These are phyloP conservation scores for Trachops cirrhosus DNA, from an alignment of 2,797 vertebrate genomes.

Conservation along the genomic window DNA sequence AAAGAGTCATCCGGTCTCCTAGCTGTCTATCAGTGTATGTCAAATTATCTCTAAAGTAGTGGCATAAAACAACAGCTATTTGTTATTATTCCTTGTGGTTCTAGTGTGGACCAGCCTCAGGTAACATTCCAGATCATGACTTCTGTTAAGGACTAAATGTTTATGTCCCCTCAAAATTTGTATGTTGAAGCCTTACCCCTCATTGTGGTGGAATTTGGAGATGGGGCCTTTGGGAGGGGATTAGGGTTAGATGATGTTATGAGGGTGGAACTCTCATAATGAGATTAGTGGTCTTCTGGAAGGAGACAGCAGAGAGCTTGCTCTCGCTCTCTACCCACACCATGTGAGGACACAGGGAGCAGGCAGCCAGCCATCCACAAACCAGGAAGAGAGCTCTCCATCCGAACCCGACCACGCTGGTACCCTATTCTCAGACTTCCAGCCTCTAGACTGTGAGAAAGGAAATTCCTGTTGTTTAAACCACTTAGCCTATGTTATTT, in stretches of 20 bases:
- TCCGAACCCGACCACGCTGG: rapidly evolving
- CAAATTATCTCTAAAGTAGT: background rate
- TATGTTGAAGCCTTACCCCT: background rate
- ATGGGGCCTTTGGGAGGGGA: background rate
- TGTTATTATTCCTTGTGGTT: background rate
- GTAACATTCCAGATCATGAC: background rate
- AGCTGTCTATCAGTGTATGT: background rate
- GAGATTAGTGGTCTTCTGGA: background rate
- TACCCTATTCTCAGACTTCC: background rate
- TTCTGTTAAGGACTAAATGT: background rate
- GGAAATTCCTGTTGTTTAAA: background rate
- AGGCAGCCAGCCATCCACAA: background rate
- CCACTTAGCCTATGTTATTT: background rate
- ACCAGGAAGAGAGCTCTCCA: background rate
- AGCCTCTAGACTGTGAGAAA: background rate
- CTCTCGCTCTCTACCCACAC: background rate
- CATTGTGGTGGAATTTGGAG: background rate
- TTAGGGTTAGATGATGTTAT: background rate
- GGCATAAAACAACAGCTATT: background rate
- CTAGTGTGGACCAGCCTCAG: background rate
- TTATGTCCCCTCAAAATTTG: background rate
- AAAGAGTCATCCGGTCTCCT: background rate
- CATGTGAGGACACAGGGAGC: background rate
- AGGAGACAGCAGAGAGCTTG: background rate
- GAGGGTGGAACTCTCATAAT: rapidly evolving